Percentiles rank a stretch among this genome's conserved stretches.
phyloP scores from a whole-genome alignment of 2,888 invertebrate species.

The Cryptocephalus primarius region DNA sequence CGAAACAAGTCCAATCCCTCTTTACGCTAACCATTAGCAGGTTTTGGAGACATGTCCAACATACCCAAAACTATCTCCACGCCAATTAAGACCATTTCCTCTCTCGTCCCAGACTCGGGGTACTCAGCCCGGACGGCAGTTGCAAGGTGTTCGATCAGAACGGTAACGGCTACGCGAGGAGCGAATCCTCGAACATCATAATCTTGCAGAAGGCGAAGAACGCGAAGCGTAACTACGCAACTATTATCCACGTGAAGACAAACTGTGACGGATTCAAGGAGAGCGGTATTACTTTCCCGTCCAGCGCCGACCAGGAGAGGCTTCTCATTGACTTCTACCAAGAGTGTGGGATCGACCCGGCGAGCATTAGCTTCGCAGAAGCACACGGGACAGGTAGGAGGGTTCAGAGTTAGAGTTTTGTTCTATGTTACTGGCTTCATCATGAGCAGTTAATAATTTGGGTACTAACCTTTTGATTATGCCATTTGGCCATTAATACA shows the following conservation, averaged over 20 bases:
- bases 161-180: slow-evolving; percentile 74
- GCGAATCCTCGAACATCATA: slow-evolving; percentile 62
- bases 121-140: slow-evolving; percentile 71
- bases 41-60: no score
- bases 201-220: slow-evolving; percentile 56
- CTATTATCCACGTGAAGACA: slow-evolving; percentile 31
- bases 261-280: slow-evolving; percentile 34
- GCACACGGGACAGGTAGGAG: slow-evolving; percentile 68
- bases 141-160: slow-evolving; percentile 86
- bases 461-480: no score
- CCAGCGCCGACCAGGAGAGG: slow-evolving; percentile 45
- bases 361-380: slow-evolving; percentile 65
- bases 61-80: no score
- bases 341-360: slow-evolving; percentile 60
- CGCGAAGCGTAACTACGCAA: slow-evolving; percentile 42
- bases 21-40: no score
- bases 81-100: no score
- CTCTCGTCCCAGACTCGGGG: slow-evolving; percentile 47
- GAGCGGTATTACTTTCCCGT: slow-evolving; percentile 34
- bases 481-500: no score
- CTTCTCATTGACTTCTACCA: slow-evolving; percentile 54
- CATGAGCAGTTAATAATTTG: no score
- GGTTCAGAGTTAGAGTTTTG: no score
- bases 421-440: no score
- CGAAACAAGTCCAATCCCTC: no score